Conservation (phyloP, 2,113 vertebrate genomes). For the Lethenteron camtschaticum region DNA sequence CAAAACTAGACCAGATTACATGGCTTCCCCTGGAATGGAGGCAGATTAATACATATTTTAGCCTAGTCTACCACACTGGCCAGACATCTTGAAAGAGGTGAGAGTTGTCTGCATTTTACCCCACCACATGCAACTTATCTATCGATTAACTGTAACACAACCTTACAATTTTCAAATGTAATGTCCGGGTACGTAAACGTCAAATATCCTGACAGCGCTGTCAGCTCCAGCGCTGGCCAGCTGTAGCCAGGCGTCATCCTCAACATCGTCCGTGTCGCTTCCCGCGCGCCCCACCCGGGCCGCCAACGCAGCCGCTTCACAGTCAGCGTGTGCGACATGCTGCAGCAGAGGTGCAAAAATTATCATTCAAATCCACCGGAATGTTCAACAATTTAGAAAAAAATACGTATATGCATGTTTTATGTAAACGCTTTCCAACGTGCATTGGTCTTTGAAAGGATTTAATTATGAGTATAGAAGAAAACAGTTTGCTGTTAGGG, state of each 20-base stretch:
- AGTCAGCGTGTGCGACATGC: conserved; percentile 60
- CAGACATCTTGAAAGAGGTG: too few relatives aligned
- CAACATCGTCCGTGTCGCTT: conserved; percentile 15
- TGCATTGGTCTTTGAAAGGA: too few relatives aligned
- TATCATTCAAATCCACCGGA: too few relatives aligned
- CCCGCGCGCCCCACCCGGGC: conserved; percentile 28
- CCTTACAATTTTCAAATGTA: conserved; percentile 12
- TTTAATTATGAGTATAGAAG: too few relatives aligned
- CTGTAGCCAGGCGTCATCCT: conserved; percentile 41
- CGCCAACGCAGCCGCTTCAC: conserved; percentile 68
- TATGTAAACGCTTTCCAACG: too few relatives aligned
- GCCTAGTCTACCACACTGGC: too few relatives aligned
- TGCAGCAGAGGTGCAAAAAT: conserved; percentile 17
- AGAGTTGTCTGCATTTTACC: not conserved
- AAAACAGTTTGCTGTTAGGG: too few relatives aligned
- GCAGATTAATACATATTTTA: too few relatives aligned
- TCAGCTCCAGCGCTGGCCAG: conserved; percentile 68
- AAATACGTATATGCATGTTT: too few relatives aligned
- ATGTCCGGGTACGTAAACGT: conserved; percentile 30
- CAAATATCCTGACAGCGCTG: conserved; percentile 68
- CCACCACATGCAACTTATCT: not conserved
- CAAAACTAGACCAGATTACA: too few relatives aligned
- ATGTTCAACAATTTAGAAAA: too few relatives aligned
- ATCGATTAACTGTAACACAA: not conserved
- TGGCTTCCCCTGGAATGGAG: too few relatives aligned